These are phyloP conservation scores for Grapholita molesta DNA, from an alignment of 1,140 invertebrate genomes.

Conservation along the genomic window DNA sequence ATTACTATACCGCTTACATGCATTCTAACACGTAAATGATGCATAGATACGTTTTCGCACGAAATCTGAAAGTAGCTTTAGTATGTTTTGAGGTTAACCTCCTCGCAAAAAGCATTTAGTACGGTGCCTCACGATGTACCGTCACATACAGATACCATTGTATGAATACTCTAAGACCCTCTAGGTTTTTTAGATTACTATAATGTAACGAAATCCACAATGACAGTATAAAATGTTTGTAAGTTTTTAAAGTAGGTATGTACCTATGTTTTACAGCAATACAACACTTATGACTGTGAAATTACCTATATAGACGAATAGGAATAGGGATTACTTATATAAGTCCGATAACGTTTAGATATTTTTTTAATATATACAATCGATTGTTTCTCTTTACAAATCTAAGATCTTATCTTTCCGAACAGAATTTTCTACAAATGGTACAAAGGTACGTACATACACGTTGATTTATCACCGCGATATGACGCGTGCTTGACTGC, in stretches of 20 bases:
- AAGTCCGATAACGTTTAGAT: no score
- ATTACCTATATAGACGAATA: no score
- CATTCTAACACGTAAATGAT: neutral
- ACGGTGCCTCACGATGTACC: neutral
- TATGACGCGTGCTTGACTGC: neutral
- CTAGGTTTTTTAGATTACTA: no score
- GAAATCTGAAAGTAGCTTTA: neutral
- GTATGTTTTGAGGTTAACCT: slow-evolving; percentile 7
- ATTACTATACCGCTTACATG: neutral
- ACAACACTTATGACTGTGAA: no score
- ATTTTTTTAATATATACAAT: neutral
- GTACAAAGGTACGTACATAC: no score
- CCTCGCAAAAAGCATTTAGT: slow-evolving; percentile 4
- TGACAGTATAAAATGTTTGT: no score
- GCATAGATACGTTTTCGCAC: neutral
- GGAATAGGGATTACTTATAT: no score
- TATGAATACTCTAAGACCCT: no score
- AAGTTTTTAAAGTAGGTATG: no score
- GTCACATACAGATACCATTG: neutral
- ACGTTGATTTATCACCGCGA: neutral
- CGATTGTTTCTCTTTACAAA: no score
- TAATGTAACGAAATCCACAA: no score
- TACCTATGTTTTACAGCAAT: no score
- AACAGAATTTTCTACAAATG: neutral
- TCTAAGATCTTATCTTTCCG: neutral